Evolutionary conservation across 2,797 vertebrate genomes (phyloP).

Genomic region (Acanthurus leucopareius): DNA sequence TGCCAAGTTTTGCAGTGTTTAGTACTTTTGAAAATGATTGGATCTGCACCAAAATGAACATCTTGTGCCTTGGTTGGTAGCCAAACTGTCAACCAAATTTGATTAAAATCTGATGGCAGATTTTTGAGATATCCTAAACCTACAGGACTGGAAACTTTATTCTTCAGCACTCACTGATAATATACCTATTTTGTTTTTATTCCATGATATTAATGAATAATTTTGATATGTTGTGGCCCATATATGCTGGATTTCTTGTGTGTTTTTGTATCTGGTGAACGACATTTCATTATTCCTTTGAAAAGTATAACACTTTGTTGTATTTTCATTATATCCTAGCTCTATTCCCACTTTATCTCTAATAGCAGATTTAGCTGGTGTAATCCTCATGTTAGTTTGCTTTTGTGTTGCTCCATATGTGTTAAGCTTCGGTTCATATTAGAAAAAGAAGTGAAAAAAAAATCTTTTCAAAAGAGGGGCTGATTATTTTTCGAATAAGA

Average conservation of each 20-base stretch:
- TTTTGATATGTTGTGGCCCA: not conserved
- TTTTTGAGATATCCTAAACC: constrained; percentile 10
- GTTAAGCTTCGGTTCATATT: not conserved
- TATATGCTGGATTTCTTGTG: not conserved
- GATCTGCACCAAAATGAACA: constrained; percentile 1
- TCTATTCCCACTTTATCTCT: not conserved
- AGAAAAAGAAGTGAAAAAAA: not conserved
- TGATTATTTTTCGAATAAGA: constrained; percentile 13
- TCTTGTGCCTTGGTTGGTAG: constrained; percentile 1
- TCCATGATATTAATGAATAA: not conserved
- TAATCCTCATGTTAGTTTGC: not conserved
- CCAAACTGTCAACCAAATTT: constrained; percentile 14
- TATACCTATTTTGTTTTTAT: not conserved
- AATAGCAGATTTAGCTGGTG: not conserved
- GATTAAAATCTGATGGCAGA: constrained; percentile 22
- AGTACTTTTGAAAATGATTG: not conserved
- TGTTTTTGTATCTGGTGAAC: not conserved
- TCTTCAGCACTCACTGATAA: not conserved
- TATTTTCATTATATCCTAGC: not conserved
- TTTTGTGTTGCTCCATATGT: not conserved
- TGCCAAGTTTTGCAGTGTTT: too few relatives aligned
- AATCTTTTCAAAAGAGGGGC: not conserved
- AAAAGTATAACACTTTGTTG: not conserved
- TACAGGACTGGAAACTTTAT: not conserved
- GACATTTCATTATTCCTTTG: not conserved